Evolutionary conservation across 2,113 vertebrate species (phyloP).

Genomic region (Struthio camelus): DNA sequence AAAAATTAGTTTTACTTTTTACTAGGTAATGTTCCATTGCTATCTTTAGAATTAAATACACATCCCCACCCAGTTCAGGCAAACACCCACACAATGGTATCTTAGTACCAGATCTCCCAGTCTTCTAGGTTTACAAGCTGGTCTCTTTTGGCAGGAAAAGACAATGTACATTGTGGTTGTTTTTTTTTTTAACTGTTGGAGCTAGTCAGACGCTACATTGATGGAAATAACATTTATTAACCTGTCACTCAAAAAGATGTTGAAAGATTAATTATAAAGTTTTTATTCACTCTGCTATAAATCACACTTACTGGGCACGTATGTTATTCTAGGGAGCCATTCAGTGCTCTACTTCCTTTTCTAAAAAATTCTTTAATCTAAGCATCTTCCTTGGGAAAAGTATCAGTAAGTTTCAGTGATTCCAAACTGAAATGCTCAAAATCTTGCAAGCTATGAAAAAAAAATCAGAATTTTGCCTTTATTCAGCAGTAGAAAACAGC

Average conservation of each 20-base stretch:
- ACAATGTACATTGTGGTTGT: neutral
- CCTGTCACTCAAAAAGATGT: neutral
- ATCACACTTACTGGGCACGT: rapidly evolving
- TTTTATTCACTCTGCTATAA: neutral
- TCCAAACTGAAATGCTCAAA: neutral
- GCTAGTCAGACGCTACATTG: neutral
- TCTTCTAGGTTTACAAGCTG: neutral
- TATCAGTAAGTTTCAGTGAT: neutral
- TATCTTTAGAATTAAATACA: neutral
- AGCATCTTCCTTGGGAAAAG: neutral
- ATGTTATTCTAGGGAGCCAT: neutral
- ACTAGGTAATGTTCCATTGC: neutral
- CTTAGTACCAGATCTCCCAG: neutral
- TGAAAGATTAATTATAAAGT: neutral
- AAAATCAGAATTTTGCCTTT: neutral
- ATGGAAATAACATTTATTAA: neutral
- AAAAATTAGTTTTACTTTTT: neutral
- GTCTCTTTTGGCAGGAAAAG: neutral
- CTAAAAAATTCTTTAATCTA: neutral
- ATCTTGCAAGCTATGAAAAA: neutral
- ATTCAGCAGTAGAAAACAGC: neutral
- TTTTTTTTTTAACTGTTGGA: neutral
- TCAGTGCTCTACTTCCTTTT: neutral
- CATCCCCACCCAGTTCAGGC: neutral
- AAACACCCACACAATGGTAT: rapidly evolving